phyloP scores from a whole-genome alignment of 2,797 vertebrate species.

The Nannoperca australis region DNA sequence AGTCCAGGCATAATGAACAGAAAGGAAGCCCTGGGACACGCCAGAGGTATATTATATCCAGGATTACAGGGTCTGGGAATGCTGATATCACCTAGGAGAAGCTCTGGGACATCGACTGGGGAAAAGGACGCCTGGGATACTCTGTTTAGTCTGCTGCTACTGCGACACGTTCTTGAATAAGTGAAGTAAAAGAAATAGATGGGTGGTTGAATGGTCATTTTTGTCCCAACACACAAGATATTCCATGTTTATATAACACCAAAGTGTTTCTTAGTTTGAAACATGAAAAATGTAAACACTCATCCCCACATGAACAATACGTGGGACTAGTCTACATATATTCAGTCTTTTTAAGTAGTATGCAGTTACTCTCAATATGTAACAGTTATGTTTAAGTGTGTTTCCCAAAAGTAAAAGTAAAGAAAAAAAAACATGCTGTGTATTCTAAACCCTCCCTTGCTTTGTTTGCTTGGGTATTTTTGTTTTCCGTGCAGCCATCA shows the following conservation, averaged over 20 bases:
- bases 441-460: neutral
- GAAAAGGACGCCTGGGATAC: neutral
- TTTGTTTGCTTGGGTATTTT: conserved; percentile 21
- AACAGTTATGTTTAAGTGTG: conserved; percentile 10
- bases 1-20: conserved; percentile 42
- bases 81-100: conserved; percentile 29
- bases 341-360: neutral
- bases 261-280: neutral
- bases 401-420: neutral
- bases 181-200: conserved; percentile 9
- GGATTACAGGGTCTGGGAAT: conserved; percentile 41
- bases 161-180: conserved; percentile 8
- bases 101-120: conserved; percentile 24
- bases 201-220: neutral
- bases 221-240: neutral
- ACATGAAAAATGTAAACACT: neutral
- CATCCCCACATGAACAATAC: neutral
- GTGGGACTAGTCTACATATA: neutral
- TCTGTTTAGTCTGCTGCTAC: conserved; percentile 17
- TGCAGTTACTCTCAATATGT: neutral
- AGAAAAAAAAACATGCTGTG: neutral
- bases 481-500: conserved; percentile 15
- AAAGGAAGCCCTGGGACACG: conserved; percentile 10
- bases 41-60: conserved; percentile 43
- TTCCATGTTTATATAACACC: neutral